Base-by-base conservation (phyloP, 2,113 vertebrate genomes). In the Nannobrachium achirus region DNA sequence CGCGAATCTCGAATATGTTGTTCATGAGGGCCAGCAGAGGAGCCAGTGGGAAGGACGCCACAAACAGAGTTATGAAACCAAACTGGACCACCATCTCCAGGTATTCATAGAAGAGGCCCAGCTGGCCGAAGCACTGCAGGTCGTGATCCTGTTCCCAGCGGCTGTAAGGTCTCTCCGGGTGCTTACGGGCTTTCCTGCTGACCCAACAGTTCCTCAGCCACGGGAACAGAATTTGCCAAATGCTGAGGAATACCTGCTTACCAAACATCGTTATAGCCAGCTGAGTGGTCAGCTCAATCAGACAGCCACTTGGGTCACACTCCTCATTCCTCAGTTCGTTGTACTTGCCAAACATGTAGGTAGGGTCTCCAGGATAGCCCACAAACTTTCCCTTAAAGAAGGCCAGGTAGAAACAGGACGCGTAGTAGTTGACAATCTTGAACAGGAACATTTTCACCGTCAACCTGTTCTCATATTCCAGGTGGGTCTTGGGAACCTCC, bases 401-500 rank as follows among this genome's bases (percentile, higher is more conserved):
- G 18, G 97, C 97, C 79, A 99, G 96, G 0, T 99, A 99, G 91
- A 99, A 99, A 85, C 96, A 98, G 63, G 98, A 98, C 2, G 98
- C 98, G 80, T 99, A 99, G 85, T 97, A 99, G 90, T 99, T 99
- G 67, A 99, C 97, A 76, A 99, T 99, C 84, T 99, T 97, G 92
- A 99, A 99, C 78, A 99, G 93, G 92, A 99, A 99, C 97, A 99
- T 99, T 92, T 99, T 99, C 90, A 98, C 91, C 0, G 97, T 99
- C 69, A 99, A 92, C 69, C 95, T 96, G 92, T 97, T 98, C 84
- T 99, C 98, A 64, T 99, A 99, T 63, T 99, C 96, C 84, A 97
- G 85, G 8, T 99, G 95, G 49, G 98, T 99, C 82, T 94, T 96
- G 52, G 98, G 98, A 69, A 99, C 94, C 90, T 99, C 98, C 95